Evolutionary conservation across 2,797 vertebrate genomes (phyloP).

Genomic region (Discoglossus pictus): DNA sequence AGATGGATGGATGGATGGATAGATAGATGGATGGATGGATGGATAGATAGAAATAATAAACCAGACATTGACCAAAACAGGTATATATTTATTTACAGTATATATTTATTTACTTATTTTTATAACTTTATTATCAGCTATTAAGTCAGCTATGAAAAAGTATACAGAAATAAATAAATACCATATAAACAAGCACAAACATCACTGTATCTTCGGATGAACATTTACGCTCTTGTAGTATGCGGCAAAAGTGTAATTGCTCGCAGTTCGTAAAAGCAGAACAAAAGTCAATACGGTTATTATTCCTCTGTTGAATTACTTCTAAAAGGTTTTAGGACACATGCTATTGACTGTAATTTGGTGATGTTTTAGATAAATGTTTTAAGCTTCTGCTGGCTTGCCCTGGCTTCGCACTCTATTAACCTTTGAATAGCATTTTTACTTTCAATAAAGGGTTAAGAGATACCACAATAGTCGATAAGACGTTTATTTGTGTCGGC

Average conservation of each 20-base stretch:
- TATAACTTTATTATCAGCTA: too few species aligned
- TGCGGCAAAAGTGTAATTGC: constrained; percentile 39
- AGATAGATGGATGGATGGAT: too few species aligned
- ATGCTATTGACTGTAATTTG: constrained; percentile 38
- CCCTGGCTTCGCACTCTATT: constrained; percentile 1
- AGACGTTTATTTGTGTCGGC: constrained; percentile 1
- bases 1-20: too few species aligned
- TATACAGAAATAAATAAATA: too few species aligned
- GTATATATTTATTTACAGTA: too few species aligned
- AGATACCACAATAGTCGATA: neutral
- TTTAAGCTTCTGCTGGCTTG: constrained; percentile 6
- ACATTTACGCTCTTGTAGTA: constrained; percentile 13
- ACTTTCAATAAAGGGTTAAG: constrained; percentile 7
- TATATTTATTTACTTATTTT: too few species aligned
- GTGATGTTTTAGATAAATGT: constrained; percentile 32
- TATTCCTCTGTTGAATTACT: constrained; percentile 33
- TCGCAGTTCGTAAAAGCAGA: constrained; percentile 33
- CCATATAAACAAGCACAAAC: neutral
- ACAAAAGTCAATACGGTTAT: constrained; percentile 45
- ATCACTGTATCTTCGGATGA: constrained; percentile 13
- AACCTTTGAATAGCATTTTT: constrained; percentile 5
- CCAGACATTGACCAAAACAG: too few species aligned
- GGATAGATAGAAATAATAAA: too few species aligned
- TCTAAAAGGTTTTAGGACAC: constrained; percentile 33
- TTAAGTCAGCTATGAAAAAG: too few species aligned